Conservation (phyloP, 2,797 vertebrate genomes). For the Phalloptychus januarius region DNA sequence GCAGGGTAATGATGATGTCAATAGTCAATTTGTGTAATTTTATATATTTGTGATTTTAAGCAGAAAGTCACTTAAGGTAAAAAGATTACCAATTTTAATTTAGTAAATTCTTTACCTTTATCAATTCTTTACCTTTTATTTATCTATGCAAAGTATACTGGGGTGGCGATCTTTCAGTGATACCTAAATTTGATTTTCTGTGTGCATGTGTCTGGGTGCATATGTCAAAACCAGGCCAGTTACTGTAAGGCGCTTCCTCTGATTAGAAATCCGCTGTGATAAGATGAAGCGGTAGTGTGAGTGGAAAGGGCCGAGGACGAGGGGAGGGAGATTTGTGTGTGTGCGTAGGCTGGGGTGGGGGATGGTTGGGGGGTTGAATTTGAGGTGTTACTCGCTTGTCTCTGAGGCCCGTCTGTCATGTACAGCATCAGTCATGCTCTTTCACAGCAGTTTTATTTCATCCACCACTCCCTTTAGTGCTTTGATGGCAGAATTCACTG, state of each 20-base stretch:
- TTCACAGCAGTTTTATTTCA: conserved; percentile 80
- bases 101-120: conserved; percentile 13
- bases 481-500: conserved; percentile 71
- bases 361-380: conserved; percentile 16
- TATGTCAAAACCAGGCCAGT: conserved; percentile 23
- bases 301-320: conserved; percentile 16
- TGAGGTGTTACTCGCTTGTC: conserved; percentile 72
- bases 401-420: conserved; percentile 77
- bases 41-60: not conserved
- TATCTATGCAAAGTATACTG: conserved; percentile 3
- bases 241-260: conserved; percentile 53
- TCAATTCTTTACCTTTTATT: conserved; percentile 13
- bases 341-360: not conserved
- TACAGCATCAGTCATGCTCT: conserved; percentile 81
- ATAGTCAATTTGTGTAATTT: not conserved
- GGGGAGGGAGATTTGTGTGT: conserved; percentile 12
- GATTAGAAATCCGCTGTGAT: conserved; percentile 62
- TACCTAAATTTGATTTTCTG: conserved; percentile 28
- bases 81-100: not conserved
- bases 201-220: not conserved
- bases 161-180: not conserved
- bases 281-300: conserved; percentile 51
- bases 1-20: not conserved
- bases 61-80: not conserved
- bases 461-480: conserved; percentile 78